Evolutionary conservation across 2,888 invertebrate genomes (phyloP).

Genomic region (Norana najaformis): DNA sequence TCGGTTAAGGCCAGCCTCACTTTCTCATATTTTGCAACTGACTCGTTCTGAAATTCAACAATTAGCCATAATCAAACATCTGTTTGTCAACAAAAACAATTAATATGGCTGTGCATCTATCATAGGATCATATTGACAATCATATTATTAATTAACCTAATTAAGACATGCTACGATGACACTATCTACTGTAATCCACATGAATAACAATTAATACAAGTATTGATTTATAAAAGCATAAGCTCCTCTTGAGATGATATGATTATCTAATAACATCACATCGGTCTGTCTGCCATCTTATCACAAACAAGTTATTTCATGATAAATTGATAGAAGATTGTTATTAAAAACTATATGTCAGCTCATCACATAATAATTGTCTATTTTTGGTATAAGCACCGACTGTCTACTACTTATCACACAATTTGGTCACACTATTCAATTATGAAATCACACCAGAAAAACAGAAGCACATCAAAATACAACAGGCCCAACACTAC

Average conservation of each 20-base stretch:
- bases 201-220: no score
- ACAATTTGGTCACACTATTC: not conserved
- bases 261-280: not conserved
- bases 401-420: not conserved
- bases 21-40: constrained; percentile 31
- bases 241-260: no score
- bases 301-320: no score
- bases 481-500: not conserved
- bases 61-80: not conserved
- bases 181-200: no score
- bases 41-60: constrained; percentile 2
- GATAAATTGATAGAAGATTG: no score
- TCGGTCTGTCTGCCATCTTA: no score
- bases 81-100: not conserved
- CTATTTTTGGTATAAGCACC: not conserved
- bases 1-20: constrained; percentile 14
- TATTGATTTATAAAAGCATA: not conserved
- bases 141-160: not conserved
- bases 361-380: not conserved
- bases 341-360: no score
- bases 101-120: not conserved
- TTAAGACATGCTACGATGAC: not conserved
- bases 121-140: not conserved
- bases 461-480: not conserved
- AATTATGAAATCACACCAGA: not conserved